These are phyloP conservation scores for Conomelus anceps DNA, from an alignment of 2,888 invertebrate genomes.

Conservation along the genomic window DNA sequence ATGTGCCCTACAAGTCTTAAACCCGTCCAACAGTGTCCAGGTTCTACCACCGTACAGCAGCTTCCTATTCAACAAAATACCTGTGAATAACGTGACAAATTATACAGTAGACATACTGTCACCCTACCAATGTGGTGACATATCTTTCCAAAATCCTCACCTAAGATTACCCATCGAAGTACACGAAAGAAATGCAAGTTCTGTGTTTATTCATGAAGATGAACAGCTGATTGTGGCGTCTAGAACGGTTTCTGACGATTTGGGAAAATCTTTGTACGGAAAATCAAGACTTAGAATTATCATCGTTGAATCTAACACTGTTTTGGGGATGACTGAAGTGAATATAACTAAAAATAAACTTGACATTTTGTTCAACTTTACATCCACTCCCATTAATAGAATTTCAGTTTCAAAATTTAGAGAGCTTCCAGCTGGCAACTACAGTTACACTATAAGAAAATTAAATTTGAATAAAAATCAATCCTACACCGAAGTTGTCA, in stretches of 20 bases:
- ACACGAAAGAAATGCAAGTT: constrained; percentile 39
- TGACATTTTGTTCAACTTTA: not conserved
- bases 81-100: constrained; percentile 38
- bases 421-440: not conserved
- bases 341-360: not conserved
- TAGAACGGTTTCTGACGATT: constrained; percentile 52
- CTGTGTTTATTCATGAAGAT: constrained; percentile 42
- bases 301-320: not conserved
- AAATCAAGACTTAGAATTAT: constrained; percentile 55
- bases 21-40: constrained; percentile 38
- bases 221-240: constrained; percentile 46
- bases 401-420: not conserved
- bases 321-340: not conserved
- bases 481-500: not conserved
- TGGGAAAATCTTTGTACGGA: constrained; percentile 53
- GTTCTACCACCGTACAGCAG: constrained; percentile 38
- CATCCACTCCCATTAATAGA: not conserved
- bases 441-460: not conserved
- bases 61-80: constrained; percentile 40
- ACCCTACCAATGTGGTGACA: constrained; percentile 39
- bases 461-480: not conserved
- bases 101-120: constrained; percentile 40
- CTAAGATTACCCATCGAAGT: not conserved
- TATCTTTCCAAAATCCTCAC: not conserved
- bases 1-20: constrained; percentile 47